Evolutionary conservation across 2,888 invertebrate species (phyloP), one percentile per base, ranked within the genome.

Genomic region (Ligdia adustata): DNA sequence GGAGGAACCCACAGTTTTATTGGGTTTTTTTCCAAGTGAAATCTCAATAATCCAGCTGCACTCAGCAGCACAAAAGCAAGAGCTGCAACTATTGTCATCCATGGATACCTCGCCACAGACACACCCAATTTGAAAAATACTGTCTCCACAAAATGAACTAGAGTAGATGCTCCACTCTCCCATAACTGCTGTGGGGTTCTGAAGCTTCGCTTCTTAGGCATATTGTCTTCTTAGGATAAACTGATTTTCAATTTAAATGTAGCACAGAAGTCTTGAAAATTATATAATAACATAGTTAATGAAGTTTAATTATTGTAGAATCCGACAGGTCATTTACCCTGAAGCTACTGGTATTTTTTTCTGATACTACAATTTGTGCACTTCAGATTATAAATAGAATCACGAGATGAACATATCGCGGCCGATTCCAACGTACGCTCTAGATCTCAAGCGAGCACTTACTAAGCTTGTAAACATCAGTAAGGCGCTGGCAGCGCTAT

Each of bases 1-100:
- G 92, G 92, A 6, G 95, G 95, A 12, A 95, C 93, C 95, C 95
- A 96, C 57, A 96, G 79, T 65, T 93, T 94, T 64, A 95, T 79
- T 0, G 95, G 95, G 79, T 94, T 93, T 68, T 93, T 94, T 80
- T 95, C 95, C 72, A 93, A 93, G 50, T 92, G 90, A 77, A 95
- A 95, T 60, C 90, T 85, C 13, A 93, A 68, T 37, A 94, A 82
- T 20, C 95, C 95, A 47, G 91, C 70, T 40, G 91, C 82, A 66
- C 93, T 93, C 9, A 93, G 27, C 6, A 91, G 56, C 11, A 94
- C 91, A 55, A 93, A 78, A 6, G 85, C 51, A 70, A 93, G 83
- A 66, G 92, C 91, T 52, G 91, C 63, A 9, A 82, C 55, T 16
- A 95, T 92, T 60, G 93, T 93, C 66, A 78, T 90, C 84, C 91